Evolutionary conservation across 2,113 vertebrate genomes (phyloP).

Genomic region (Choloepus hoffmanni): DNA sequence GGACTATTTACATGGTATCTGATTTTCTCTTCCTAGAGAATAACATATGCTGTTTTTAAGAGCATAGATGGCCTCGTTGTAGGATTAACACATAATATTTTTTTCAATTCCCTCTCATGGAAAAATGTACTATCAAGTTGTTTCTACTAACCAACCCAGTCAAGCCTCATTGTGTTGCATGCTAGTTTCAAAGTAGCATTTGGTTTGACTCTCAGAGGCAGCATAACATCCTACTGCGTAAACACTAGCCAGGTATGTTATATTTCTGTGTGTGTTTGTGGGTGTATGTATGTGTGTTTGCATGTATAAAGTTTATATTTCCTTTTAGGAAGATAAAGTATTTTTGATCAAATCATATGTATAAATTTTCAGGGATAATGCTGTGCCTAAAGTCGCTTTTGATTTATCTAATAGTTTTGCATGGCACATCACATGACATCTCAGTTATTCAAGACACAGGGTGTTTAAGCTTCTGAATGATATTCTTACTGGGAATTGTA

Average conservation of each 20-base stretch:
- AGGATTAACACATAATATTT: slow-evolving; percentile 62
- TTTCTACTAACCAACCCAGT: not conserved
- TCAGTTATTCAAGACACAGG: not conserved
- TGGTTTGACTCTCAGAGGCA: not conserved
- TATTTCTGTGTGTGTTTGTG: not conserved
- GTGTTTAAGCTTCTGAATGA: not conserved
- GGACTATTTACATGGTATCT: slow-evolving; percentile 11
- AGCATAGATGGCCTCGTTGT: slow-evolving; percentile 30
- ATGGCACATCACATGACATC: not conserved
- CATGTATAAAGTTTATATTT: not conserved
- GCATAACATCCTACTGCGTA: not conserved
- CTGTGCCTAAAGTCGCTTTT: not conserved
- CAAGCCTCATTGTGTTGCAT: slow-evolving; percentile 27
- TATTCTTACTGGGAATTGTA: not conserved
- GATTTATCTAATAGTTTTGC: not conserved
- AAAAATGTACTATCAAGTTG: not conserved
- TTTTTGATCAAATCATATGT: not conserved
- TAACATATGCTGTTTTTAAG: slow-evolving; percentile 7
- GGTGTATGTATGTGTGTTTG: not conserved
- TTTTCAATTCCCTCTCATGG: slow-evolving; percentile 45
- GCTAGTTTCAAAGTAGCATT: slow-evolving; percentile 45
- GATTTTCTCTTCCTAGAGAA: slow-evolving; percentile 14
- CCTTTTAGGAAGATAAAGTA: not conserved
- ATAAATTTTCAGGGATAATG: not conserved
- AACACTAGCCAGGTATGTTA: not conserved